Evolutionary conservation across 2,888 invertebrate species (phyloP), one percentile per base, ranked within the genome.

Genomic region (Laspeyria flexula): DNA sequence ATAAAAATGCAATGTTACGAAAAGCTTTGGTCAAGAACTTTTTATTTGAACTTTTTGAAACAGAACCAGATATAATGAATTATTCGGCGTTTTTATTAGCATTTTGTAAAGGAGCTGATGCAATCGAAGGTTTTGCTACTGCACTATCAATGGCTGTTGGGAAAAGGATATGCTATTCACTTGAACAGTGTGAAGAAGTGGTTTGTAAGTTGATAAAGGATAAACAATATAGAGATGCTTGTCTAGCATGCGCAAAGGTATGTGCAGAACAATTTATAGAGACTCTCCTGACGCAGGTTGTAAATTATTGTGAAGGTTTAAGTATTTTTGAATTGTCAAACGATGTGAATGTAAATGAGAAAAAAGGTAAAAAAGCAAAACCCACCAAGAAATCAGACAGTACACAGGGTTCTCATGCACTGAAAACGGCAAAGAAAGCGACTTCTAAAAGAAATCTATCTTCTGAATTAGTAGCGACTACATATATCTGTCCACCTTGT

Each of bases 61-160:
- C 88, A 0, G 74, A 83, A 34, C 73, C 86, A 49, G 76, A 93
- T 52, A 65, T 81, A 29, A 87, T 94, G 60, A 95, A 95, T 70
- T 95, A 95, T 73, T 93, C 94, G 0, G 94, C 94, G 3, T 85
- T 95, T 67, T 77, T 95, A 25, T 75, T 95, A 52, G 93, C 93
- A 13, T 94, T 95, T 65, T 95, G 95, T 71, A 95, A 95, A 82
- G 93, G 87, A 65, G 55, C 71, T 12, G 83, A 93, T 68, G 92
- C 94, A 0, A 78, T 90, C 3, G 79, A 88, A 62, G 95, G 95
- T 0, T 91, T 95, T 43, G 92, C 84, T 0, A 93, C 92, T 57
- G 95, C 94, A 0, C 65, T 95, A 13, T 89, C 93, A 13, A 82
- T 95, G 61, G 90, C 93, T 12, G 69, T 93, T 7, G 95, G 95